phyloP scores from a whole-genome alignment of 53 echinoderm and acorn worm genomes.

The Stichopus horrens region DNA sequence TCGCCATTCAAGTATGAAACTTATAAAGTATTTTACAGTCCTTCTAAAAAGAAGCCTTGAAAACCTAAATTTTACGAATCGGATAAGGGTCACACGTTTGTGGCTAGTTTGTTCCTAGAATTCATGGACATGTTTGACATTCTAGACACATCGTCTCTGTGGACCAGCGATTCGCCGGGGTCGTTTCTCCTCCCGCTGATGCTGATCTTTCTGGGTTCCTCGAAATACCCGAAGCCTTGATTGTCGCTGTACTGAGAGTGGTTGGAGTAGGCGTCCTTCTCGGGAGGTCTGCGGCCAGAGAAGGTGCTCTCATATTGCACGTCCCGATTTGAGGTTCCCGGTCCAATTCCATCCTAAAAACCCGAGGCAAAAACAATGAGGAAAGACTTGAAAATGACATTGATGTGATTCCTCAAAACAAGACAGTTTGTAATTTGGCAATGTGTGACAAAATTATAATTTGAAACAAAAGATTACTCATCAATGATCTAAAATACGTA shows the following conservation, averaged over 20 bases:
- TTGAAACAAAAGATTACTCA: no score
- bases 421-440: not conserved
- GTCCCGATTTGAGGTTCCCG: not conserved
- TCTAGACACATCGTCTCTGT: constrained; percentile 46
- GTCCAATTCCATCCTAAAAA: not conserved
- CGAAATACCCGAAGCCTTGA: constrained; percentile 16
- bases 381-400: not conserved
- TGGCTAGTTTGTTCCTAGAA: constrained; percentile 74
- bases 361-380: not conserved
- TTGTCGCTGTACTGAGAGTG: constrained; percentile 5
- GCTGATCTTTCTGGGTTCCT: constrained; percentile 17
- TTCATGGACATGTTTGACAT: constrained; percentile 58
- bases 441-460: no score
- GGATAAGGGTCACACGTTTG: constrained; percentile 64
- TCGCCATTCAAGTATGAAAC: no score
- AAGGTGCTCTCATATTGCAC: constrained; percentile 11
- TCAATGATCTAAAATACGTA: no score
- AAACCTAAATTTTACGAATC: no score
- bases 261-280: not conserved
- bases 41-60: no score
- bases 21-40: no score
- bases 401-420: not conserved
- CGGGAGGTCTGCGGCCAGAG: not conserved
- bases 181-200: constrained; percentile 2
- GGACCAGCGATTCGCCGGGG: constrained; percentile 37